phyloP scores from a whole-genome alignment of 2,888 invertebrate species.

The Mesopsocus fuscifrons region DNA sequence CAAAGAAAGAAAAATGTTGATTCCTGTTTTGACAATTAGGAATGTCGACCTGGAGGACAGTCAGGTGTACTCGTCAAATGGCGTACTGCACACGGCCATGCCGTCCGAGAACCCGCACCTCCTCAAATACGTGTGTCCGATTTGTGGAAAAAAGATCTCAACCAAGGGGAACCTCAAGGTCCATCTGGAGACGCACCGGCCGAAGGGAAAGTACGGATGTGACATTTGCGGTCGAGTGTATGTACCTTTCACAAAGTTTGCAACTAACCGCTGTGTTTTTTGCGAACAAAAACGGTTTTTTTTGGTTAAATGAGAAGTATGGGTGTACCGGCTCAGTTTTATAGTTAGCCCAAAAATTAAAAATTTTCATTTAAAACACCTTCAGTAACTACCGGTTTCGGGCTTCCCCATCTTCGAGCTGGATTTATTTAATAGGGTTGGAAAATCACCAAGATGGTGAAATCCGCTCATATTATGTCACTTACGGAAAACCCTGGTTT shows the following conservation, averaged over 20 bases:
- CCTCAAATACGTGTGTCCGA: constrained; percentile 28
- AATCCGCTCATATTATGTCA: no score
- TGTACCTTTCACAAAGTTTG: constrained; percentile 22
- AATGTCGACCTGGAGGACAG: constrained; percentile 11
- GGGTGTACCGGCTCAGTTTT: no score
- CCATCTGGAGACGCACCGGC: constrained; percentile 42
- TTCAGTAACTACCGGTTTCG: no score
- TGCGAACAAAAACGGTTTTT: no score
- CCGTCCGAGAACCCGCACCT: constrained; percentile 5
- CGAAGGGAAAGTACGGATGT: constrained; percentile 39
- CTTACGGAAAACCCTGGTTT: no score
- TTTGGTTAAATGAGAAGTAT: no score
- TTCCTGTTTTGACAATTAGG: not conserved
- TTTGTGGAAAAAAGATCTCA: constrained; percentile 39
- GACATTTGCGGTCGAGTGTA: constrained; percentile 47
- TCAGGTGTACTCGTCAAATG: constrained; percentile 22
- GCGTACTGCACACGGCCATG: constrained; percentile 19
- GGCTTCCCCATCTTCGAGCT: no score
- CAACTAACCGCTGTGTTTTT: no score
- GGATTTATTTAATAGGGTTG: no score
- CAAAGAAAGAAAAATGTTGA: not conserved
- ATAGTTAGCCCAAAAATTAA: no score
- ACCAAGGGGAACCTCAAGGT: constrained; percentile 40
- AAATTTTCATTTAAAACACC: no score
- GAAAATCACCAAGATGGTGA: no score